Percentiles rank a stretch among this genome's conserved stretches.
Conservation (phyloP, 2,113 vertebrate genomes). For the Esox niger region DNA sequence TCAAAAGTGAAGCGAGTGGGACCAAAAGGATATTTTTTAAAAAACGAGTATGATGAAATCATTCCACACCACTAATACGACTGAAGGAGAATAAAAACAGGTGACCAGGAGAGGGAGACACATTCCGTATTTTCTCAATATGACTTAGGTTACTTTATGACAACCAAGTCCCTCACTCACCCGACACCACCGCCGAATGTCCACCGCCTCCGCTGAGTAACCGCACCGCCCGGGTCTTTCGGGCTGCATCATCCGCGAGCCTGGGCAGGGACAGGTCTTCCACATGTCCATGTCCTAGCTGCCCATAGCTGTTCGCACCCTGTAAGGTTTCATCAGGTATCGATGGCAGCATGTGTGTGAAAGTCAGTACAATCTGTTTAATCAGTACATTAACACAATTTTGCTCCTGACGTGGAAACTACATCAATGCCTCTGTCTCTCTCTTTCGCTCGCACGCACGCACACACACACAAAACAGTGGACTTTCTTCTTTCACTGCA, state of each 20-base stretch:
- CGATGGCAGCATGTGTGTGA: too few relatives aligned
- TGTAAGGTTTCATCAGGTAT: not conserved
- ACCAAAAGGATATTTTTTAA: too few relatives aligned
- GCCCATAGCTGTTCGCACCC: not conserved
- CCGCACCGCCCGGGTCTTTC: not conserved
- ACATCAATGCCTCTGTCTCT: too few relatives aligned
- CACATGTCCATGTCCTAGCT: not conserved
- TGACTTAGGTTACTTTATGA: not conserved
- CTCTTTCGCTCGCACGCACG: too few relatives aligned
- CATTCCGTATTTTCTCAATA: not conserved
- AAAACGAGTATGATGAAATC: too few relatives aligned
- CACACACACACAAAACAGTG: too few relatives aligned
- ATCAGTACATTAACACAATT: too few relatives aligned
- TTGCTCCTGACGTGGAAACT: too few relatives aligned
- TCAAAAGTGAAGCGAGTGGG: too few relatives aligned
- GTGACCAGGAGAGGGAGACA: constrained; percentile 8
- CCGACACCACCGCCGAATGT: constrained; percentile 80
- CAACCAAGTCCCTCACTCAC: constrained; percentile 55
- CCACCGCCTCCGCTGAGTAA: constrained; percentile 83
- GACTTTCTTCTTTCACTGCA: too few relatives aligned
- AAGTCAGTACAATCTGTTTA: too few relatives aligned
- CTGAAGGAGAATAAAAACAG: not conserved
- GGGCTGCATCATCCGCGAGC: not conserved
- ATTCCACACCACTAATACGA: not conserved
- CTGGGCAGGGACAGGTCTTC: not conserved